A percentile compares a stretch with the other conserved stretches of the same genome.
Evolutionary conservation across 2,113 vertebrate species (phyloP).

Genomic region (Clarias magur): DNA sequence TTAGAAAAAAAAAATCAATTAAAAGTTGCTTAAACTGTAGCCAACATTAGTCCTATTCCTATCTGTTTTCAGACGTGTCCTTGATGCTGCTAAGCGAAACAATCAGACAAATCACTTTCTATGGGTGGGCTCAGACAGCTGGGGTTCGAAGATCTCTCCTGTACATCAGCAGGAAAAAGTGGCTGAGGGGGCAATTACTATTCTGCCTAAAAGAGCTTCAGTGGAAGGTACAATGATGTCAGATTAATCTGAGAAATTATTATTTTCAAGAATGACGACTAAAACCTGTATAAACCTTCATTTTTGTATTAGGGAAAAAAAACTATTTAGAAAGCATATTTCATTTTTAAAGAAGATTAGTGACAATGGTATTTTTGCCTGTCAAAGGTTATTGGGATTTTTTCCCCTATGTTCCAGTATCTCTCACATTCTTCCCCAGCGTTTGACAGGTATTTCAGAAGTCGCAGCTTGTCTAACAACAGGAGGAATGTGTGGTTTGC

Average conservation of each 20-base stretch:
- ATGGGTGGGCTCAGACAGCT: slow-evolving; percentile 98
- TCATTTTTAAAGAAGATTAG: background rate
- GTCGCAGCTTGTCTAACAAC: slow-evolving; percentile 87
- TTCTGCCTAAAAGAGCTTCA: slow-evolving; percentile 93
- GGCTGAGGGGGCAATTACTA: slow-evolving; percentile 90
- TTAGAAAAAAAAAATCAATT: background rate
- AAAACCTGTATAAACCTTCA: background rate
- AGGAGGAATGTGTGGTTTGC: slow-evolving; percentile 90
- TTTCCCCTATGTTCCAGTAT: background rate
- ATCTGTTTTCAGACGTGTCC: slow-evolving; percentile 76
- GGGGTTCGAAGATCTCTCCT: slow-evolving; percentile 94
- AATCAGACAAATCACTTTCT: slow-evolving; percentile 96
- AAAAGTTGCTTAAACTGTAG: background rate
- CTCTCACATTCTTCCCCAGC: slow-evolving; percentile 62
- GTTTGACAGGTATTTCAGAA: slow-evolving; percentile 88
- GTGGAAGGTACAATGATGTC: slow-evolving; percentile 82
- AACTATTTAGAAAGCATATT: background rate
- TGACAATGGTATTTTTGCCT: background rate
- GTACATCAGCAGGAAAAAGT: slow-evolving; percentile 89
- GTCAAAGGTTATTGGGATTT: background rate
- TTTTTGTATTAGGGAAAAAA: background rate
- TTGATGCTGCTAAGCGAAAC: slow-evolving; percentile 88
- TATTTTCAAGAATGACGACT: background rate
- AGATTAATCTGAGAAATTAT: background rate
- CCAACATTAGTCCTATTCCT: slow-evolving; percentile 6